phyloP scores from a whole-genome alignment of 2,113 vertebrate species.

The Theropithecus gelada region DNA sequence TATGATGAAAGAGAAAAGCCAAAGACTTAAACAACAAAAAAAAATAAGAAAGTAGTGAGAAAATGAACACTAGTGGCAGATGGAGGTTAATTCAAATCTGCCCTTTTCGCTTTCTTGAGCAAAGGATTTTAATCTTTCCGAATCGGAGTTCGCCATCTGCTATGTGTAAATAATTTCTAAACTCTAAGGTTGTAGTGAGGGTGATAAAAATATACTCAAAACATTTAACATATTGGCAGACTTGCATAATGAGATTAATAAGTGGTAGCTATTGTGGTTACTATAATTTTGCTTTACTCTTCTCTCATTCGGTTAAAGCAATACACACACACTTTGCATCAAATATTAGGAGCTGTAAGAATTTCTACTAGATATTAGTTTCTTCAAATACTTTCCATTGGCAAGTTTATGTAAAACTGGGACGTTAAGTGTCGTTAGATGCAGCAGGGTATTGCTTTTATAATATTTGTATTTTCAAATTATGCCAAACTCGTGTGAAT shows the following conservation, averaged over 20 bases:
- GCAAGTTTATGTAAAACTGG: not conserved
- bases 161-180: not conserved
- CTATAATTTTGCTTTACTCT: not conserved
- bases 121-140: not conserved
- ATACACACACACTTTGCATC: not conserved
- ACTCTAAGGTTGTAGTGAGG: not conserved
- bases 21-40: not conserved
- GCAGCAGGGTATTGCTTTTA: not conserved
- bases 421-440: not conserved
- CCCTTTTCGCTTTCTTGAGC: not conserved
- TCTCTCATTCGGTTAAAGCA: not conserved
- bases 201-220: not conserved
- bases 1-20: not conserved
- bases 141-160: not conserved
- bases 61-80: not conserved
- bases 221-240: not conserved
- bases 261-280: not conserved
- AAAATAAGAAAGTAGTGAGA: not conserved
- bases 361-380: not conserved
- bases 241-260: not conserved
- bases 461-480: not conserved
- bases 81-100: not conserved
- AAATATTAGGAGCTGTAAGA: not conserved
- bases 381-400: not conserved
- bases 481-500: not conserved